phyloP scores from a whole-genome alignment of 2,113 vertebrate genomes.

The Passer domesticus region DNA sequence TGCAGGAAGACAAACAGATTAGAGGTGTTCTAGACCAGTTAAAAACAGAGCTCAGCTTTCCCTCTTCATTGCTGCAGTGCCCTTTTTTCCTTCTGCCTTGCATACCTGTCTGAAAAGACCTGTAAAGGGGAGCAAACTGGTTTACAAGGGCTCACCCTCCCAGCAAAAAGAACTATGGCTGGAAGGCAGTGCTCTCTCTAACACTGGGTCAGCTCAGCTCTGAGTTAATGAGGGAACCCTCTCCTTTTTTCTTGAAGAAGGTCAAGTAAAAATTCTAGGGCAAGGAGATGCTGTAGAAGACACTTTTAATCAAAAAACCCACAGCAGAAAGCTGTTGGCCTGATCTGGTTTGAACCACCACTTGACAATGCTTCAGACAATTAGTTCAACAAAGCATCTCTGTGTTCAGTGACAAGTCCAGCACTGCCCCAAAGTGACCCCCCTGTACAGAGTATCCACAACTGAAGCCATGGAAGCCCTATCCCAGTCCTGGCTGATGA shows the following conservation, averaged over 20 bases:
- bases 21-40: neutral
- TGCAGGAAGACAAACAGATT: neutral
- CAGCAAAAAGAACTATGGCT: neutral
- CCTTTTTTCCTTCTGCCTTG: neutral
- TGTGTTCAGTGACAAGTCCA: neutral
- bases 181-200: neutral
- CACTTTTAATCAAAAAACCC: neutral
- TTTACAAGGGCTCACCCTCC: neutral
- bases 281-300: neutral
- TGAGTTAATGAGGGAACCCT: neutral
- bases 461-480: neutral
- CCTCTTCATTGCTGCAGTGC: neutral
- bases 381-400: neutral
- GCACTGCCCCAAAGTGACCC: neutral
- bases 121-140: neutral
- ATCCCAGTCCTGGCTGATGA: neutral
- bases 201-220: neutral
- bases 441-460: neutral
- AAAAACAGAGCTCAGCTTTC: neutral
- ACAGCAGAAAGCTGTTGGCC: neutral
- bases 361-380: neutral
- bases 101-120: neutral
- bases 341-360: neutral
- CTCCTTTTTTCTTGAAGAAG: neutral
- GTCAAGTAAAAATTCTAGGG: neutral